phyloP scores from a whole-genome alignment of 2,797 vertebrate genomes.

The Sphenodon punctatus region DNA sequence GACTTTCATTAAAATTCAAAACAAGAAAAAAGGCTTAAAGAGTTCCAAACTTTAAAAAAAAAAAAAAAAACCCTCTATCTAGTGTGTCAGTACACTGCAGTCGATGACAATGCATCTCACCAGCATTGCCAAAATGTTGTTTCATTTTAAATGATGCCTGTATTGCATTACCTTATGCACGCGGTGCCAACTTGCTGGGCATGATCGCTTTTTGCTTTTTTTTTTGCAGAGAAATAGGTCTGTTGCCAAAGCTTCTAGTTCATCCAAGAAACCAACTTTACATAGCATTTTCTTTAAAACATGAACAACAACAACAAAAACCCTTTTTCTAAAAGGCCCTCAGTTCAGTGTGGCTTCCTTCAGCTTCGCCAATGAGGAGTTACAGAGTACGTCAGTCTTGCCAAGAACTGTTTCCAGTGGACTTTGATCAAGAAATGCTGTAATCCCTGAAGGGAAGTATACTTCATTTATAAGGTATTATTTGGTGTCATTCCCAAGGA shows the following conservation, averaged over 20 bases:
- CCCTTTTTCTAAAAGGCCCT: neutral
- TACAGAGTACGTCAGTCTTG: slow-evolving; percentile 64
- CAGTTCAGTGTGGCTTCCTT: neutral
- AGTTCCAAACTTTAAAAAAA: slow-evolving; percentile 72
- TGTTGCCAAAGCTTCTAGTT: slow-evolving; percentile 38
- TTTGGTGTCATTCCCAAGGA: slow-evolving; percentile 79
- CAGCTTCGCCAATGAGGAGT: slow-evolving; percentile 64
- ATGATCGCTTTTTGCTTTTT: neutral
- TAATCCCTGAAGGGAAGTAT: slow-evolving; percentile 81
- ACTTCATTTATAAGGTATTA: slow-evolving; percentile 81
- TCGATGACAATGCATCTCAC: slow-evolving; percentile 72
- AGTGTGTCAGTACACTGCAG: slow-evolving; percentile 63
- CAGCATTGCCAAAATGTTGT: slow-evolving; percentile 67
- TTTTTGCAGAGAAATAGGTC: slow-evolving; percentile 15
- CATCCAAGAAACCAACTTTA: slow-evolving; percentile 16
- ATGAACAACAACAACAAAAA: slow-evolving; percentile 30
- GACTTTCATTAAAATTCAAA: slow-evolving; percentile 69
- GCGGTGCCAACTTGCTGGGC: slow-evolving; percentile 48
- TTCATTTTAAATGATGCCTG: slow-evolving; percentile 66
- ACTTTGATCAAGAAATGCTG: slow-evolving; percentile 80
- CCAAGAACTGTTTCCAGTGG: slow-evolving; percentile 80
- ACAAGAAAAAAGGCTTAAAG: slow-evolving; percentile 52
- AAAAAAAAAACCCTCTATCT: no score
- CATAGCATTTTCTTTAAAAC: neutral
- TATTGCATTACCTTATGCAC: slow-evolving; percentile 65